Conservation (phyloP, 1,140 invertebrate genomes). For the Pogonomyrmex barbatus region DNA sequence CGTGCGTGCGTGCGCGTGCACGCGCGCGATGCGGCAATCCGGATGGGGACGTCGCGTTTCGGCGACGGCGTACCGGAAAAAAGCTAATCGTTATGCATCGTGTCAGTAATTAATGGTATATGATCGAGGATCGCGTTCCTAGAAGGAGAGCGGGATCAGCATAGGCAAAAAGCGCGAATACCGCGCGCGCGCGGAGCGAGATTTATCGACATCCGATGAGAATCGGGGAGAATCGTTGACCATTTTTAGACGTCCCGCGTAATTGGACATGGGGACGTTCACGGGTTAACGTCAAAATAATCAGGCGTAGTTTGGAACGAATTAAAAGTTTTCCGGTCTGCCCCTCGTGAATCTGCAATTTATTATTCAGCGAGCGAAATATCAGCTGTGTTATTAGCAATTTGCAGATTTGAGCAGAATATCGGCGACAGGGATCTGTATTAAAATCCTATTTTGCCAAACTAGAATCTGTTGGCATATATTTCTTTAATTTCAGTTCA, state of each 20-base stretch:
- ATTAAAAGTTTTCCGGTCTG: background rate
- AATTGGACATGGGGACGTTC: constrained; percentile 17
- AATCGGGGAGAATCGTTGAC: constrained; percentile 20
- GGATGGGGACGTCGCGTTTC: constrained; percentile 70
- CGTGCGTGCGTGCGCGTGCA: constrained; percentile 13
- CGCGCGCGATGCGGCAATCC: constrained; percentile 64
- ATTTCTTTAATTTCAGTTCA: no score
- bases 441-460: no score
- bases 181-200: background rate
- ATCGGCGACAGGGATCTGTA: no score
- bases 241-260: constrained; percentile 39
- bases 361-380: no score
- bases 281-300: background rate
- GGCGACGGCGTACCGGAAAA: constrained; percentile 66
- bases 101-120: constrained; percentile 77
- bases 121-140: constrained; percentile 68
- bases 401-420: no score
- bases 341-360: background rate
- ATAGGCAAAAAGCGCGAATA: constrained; percentile 28
- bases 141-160: constrained; percentile 39
- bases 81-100: constrained; percentile 78
- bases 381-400: no score
- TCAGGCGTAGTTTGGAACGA: background rate
- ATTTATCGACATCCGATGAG: constrained; percentile 44
- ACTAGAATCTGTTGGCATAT: no score